These are phyloP conservation scores for Leucoma salicis DNA, from an alignment of 2,888 invertebrate species.

Conservation along the genomic window DNA sequence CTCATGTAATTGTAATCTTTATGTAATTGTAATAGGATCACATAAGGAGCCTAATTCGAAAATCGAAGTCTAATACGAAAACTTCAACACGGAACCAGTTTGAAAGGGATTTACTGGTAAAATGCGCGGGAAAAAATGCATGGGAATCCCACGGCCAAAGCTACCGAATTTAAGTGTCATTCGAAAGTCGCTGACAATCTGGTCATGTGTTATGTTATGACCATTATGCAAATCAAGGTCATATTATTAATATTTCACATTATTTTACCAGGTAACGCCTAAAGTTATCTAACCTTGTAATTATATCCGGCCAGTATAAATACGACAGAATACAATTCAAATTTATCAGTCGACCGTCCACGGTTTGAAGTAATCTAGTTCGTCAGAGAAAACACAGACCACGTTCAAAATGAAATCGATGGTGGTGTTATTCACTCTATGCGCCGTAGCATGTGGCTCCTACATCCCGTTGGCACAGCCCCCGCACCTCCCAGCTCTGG, in stretches of 20 bases:
- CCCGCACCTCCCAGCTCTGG: slow-evolving; percentile 68
- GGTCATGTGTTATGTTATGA: slow-evolving; percentile 13
- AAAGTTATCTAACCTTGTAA: slow-evolving; percentile 64
- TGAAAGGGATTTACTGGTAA: too few relatives aligned
- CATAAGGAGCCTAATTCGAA: too few relatives aligned
- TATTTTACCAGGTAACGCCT: slow-evolving; percentile 54
- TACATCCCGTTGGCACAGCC: slow-evolving; percentile 71
- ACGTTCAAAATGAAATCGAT: slow-evolving; percentile 63
- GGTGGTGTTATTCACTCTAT: slow-evolving; percentile 85
- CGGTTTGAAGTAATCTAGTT: slow-evolving; percentile 68
- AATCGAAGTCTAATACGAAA: too few relatives aligned
- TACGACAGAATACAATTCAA: slow-evolving; percentile 44
- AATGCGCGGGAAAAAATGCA: too few relatives aligned
- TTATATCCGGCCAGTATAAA: slow-evolving; percentile 75
- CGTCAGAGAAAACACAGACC: slow-evolving; percentile 56
- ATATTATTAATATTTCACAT: slow-evolving; percentile 35
- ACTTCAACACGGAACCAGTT: too few relatives aligned
- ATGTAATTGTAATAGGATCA: too few relatives aligned
- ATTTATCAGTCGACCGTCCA: slow-evolving; percentile 38
- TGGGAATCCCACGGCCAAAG: too few relatives aligned
- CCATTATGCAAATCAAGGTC: slow-evolving; percentile 6
- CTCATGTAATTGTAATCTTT: too few relatives aligned
- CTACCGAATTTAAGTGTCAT: too few relatives aligned
- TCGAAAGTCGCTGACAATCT: slow-evolving; percentile 7
- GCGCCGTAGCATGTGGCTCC: slow-evolving; percentile 81